Evolutionary conservation across 2,797 vertebrate genomes (phyloP), one percentile per base, ranked within the genome.

Genomic region (Phalanger gymnotis): DNA sequence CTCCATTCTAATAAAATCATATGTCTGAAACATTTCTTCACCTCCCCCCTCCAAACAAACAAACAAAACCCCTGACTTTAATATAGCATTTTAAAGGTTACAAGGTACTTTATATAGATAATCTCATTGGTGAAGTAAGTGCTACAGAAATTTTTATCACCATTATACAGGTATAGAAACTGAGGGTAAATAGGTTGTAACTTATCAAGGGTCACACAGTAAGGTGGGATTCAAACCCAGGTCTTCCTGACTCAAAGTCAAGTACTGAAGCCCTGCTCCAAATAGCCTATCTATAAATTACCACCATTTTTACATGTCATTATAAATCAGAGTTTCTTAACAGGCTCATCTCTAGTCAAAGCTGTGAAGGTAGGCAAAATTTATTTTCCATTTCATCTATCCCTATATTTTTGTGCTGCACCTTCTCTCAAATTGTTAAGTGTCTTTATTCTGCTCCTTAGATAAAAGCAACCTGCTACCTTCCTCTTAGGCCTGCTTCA

Each of bases 1-100:
- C 22, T 47, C 31, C 55, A 4, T 90, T 57, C 93, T 96, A 73
- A 91, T 81, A 96, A 34, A 25, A 90, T 54, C 58, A 52, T 51
- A 93, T 92, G 30, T 7, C n/a, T 55, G 53, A 53, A 92, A 14
- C 53, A 81, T 81, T 16, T 2, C 22, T 47, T 53, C 30, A 56
- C 13, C 13, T 53, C 22, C 7, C 51, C 4, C 53, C 40, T 53
- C 9, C 61, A 34, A 57, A 93, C 90, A 54, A 19, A 51, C 52
- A 25, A 54, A 53, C 34, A 55, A 28, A 66, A 92, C n/a, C 92
- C 16, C 53, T 54, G 31, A 57, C 27, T 91, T 40, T 81, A 47
- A 19, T 47, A 47, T 47, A 47, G 7, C 27, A 28, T 57, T 30
- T 57, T 57, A 57, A 57, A 57, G 27, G 31, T 14, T 61, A 4